A percentile compares a stretch with the other conserved stretches of the same genome.
These are phyloP conservation scores for Lasioglossum malachurum DNA, from an alignment of 2,888 invertebrate species.

Conservation along the genomic window DNA sequence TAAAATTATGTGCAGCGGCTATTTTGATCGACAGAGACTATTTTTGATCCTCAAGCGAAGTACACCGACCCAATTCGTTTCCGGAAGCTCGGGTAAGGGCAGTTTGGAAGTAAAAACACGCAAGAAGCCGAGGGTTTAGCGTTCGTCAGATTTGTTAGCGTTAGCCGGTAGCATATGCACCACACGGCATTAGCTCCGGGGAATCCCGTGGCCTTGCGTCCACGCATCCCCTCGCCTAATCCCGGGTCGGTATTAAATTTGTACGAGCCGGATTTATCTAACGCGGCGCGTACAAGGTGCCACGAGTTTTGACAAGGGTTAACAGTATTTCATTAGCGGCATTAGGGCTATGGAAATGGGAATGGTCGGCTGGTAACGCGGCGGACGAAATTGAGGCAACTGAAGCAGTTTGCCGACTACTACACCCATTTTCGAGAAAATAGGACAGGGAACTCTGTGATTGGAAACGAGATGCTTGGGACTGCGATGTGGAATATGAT, in stretches of 20 bases:
- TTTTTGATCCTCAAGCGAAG: not conserved
- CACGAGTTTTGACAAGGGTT: constrained; percentile 40
- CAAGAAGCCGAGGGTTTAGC: not conserved
- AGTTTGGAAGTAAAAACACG: not conserved
- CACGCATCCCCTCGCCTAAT: constrained; percentile 34
- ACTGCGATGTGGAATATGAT: constrained; percentile 5
- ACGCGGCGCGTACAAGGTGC: constrained; percentile 30
- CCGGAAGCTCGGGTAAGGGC: not conserved
- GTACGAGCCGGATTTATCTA: constrained; percentile 47
- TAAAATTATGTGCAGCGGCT: too few species aligned
- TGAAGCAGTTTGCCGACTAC: not conserved
- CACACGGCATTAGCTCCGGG: constrained; percentile 23
- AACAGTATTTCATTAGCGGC: constrained; percentile 54
- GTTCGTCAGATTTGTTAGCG: constrained; percentile 20
- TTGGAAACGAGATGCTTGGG: constrained; percentile 6
- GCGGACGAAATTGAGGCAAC: constrained; percentile 11
- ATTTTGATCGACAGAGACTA: too few species aligned
- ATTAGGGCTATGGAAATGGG: constrained; percentile 34
- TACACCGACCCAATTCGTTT: not conserved
- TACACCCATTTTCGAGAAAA: not conserved
- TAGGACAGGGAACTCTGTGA: constrained; percentile 18
- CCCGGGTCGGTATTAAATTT: constrained; percentile 53
- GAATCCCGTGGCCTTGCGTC: constrained; percentile 18
- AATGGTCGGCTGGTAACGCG: constrained; percentile 12
- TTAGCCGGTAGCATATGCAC: constrained; percentile 8